A percentile compares a stretch with the other conserved stretches of the same genome.
Conservation (phyloP, 2,888 invertebrate genomes). For the Diaphora mendica region DNA sequence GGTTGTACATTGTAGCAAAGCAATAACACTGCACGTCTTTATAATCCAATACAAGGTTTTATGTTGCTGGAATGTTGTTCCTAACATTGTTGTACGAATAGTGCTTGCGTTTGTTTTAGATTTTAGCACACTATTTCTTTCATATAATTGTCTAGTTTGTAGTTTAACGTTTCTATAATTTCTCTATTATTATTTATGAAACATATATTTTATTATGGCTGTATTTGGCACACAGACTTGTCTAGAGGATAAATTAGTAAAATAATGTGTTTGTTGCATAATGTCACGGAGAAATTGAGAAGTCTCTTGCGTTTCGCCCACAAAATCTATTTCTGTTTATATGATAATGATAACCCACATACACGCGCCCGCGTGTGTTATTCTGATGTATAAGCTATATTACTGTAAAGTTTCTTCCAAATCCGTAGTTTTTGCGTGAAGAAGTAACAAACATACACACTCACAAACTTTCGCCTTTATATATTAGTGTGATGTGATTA, state of each 20-base stretch:
- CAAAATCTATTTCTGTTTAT: not conserved
- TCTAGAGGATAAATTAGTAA: not conserved
- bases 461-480: too few relatives aligned
- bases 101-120: conserved; percentile 41
- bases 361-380: too few relatives aligned
- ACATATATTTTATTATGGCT: not conserved
- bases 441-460: too few relatives aligned
- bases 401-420: too few relatives aligned
- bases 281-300: conserved; percentile 10
- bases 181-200: conserved; percentile 12
- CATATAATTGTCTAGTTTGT: conserved; percentile 16
- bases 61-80: conserved; percentile 43
- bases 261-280: conserved; percentile 18
- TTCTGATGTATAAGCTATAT: too few relatives aligned
- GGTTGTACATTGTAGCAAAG: conserved; percentile 46
- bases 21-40: conserved; percentile 49
- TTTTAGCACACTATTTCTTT: conserved; percentile 27
- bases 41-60: conserved; percentile 50
- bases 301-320: not conserved
- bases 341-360: too few relatives aligned
- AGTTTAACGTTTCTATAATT: conserved; percentile 9
- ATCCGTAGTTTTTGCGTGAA: too few relatives aligned
- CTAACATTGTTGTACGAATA: conserved; percentile 46
- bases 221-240: conserved; percentile 12
- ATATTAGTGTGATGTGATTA: too few relatives aligned